Conservation (phyloP, 2,797 vertebrate species). For the Delichon dasypus region DNA sequence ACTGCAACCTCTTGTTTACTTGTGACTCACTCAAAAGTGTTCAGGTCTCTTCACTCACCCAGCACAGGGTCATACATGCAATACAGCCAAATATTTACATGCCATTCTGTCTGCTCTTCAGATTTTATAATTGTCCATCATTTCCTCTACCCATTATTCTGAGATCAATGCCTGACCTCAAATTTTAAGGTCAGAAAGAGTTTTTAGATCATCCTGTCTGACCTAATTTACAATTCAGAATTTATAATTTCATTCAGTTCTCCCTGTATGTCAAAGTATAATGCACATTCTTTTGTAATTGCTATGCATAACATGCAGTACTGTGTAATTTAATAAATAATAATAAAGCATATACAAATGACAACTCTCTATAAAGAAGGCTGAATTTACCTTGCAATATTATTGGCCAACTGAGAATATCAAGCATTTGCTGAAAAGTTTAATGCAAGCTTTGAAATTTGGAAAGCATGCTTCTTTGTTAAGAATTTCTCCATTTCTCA, state of each 20-base stretch:
- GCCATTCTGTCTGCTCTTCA: not conserved
- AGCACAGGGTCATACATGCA: not conserved
- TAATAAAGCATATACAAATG: constrained; percentile 28
- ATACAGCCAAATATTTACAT: not conserved
- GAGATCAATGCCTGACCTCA: not conserved
- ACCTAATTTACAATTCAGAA: not conserved
- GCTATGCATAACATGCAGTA: not conserved
- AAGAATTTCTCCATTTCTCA: constrained; percentile 59
- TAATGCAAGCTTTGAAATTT: constrained; percentile 67
- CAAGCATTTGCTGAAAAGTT: constrained; percentile 61
- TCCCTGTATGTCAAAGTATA: not conserved
- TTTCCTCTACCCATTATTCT: not conserved
- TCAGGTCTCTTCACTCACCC: not conserved
- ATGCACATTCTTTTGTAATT: not conserved
- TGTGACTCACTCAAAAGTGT: not conserved
- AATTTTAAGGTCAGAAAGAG: not conserved
- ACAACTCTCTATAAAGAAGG: constrained; percentile 5
- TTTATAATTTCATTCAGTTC: not conserved
- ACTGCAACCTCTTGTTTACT: not conserved
- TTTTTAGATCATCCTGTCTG: not conserved
- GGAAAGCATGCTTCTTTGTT: constrained; percentile 52
- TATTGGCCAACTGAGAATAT: constrained; percentile 53
- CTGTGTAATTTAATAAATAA: constrained; percentile 65
- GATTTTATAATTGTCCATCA: not conserved
- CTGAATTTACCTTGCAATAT: constrained; percentile 39